Conservation (phyloP, 30 jellyfish, hydroid and myxozoan genomes). For the Phacellophora camtschatica region DNA sequence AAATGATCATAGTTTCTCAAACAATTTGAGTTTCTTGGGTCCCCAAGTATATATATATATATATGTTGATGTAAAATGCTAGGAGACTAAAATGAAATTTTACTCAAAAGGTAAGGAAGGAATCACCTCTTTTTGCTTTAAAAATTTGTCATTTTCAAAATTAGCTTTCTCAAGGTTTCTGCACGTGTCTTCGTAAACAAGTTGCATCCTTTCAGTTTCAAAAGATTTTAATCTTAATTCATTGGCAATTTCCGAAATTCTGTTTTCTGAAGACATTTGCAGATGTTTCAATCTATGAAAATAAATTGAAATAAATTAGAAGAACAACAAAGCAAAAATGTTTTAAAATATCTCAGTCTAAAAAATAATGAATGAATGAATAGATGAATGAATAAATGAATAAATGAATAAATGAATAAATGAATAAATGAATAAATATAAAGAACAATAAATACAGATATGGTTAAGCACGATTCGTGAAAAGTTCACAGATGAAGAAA, state of each 20-base stretch:
- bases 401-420: background rate
- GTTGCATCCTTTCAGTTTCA: slow-evolving; percentile 77
- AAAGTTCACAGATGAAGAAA: background rate
- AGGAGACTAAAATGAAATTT: too few species aligned
- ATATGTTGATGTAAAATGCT: too few species aligned
- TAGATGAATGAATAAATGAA: too few species aligned
- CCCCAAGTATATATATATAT: too few species aligned
- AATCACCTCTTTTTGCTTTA: slow-evolving; percentile 67
- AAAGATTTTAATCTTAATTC: slow-evolving; percentile 59
- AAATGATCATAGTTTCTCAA: too few species aligned
- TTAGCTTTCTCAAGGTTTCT: slow-evolving; percentile 29
- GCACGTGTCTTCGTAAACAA: slow-evolving; percentile 61
- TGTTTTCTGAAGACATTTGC: slow-evolving; percentile 72
- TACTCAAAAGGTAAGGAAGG: too few species aligned
- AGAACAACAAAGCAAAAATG: too few species aligned
- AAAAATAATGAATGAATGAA: too few species aligned
- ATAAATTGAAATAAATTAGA: background rate
- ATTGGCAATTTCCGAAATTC: slow-evolving; percentile 52
- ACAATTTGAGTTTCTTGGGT: too few species aligned
- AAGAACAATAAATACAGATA: background rate
- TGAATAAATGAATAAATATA: background rate
- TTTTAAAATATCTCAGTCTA: too few species aligned
- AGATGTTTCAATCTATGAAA: slow-evolving; percentile 46
- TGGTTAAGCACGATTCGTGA: background rate
- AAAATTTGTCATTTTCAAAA: slow-evolving; percentile 50